Base-by-base conservation (phyloP, 2,888 invertebrate genomes). In the Phorcus lineatus region DNA sequence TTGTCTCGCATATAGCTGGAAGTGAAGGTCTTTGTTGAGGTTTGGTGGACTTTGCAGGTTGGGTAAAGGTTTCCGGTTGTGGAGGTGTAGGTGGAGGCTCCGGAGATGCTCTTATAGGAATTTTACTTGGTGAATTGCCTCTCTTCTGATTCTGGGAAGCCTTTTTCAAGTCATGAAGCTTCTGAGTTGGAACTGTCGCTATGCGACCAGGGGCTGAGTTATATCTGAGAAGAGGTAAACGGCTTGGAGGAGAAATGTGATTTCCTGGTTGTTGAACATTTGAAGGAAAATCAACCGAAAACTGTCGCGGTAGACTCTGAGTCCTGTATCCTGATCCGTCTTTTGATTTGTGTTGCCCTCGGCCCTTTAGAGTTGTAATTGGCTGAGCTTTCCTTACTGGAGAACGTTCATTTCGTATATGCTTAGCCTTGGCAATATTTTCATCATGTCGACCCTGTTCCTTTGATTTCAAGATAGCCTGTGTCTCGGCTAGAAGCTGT, bases 151-250 rank as follows among this genome's bases (percentile, higher is more conserved):
- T 52, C 11, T 79, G 52, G n/a, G 57, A 17, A 36, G 70, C 47
- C 13, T 83, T 88, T 19, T 78, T 82, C 52, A 77, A 52, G 36
- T 74, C 74, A 24, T 74, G 78, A 62, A 85, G 70, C 28, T 84
- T 82, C 57, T 89, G 90, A 22, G 88, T 86, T 3, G 91, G 90
- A 7, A 90, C 88, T 0, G 90, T 90, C 7, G 89, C 90, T 55
- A 91, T 91, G 53, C 89, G 83, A 0, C 88, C 90, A 0, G 91
- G 90, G 31, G 91, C 89, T 0, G 91, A 90, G 79, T 89, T 89
- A 80, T 88, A 89, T 55, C 91, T 83, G 9, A 88, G 81, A 40
- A 87, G 77, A 7, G 87, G 86, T 24, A 87, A 83, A 22, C 88
- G 87, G 11, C 82, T 85, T 11, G 86, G 83, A 6, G 85, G 79